phyloP scores from a whole-genome alignment of 2,888 invertebrate genomes.

The Drosophila rellima region DNA sequence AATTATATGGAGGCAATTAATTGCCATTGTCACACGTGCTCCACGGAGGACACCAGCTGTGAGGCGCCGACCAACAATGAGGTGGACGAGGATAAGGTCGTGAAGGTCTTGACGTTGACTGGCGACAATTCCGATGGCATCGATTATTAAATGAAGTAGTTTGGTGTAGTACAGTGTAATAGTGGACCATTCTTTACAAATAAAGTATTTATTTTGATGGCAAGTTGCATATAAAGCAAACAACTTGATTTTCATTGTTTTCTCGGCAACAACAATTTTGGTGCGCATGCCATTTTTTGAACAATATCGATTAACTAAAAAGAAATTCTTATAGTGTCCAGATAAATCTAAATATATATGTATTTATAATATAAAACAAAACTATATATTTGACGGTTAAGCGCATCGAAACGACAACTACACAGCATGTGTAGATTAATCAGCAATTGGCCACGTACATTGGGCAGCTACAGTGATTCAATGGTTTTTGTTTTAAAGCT shows the following conservation, averaged over 20 bases:
- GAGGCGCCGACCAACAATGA: conserved; percentile 87
- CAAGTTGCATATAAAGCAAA: conserved; percentile 61
- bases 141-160: conserved; percentile 76
- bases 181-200: conserved; percentile 28
- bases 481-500: conserved; percentile 1
- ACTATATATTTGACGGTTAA: conserved; percentile 54
- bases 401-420: conserved; percentile 46
- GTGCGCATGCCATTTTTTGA: conserved; percentile 30
- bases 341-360: conserved; percentile 63
- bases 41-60: conserved; percentile 90
- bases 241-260: conserved; percentile 37
- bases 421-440: conserved; percentile 27
- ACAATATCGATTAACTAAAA: conserved; percentile 40
- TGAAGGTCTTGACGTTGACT: conserved; percentile 81
- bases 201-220: conserved; percentile 37
- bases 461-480: conserved; percentile 22
- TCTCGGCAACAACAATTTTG: conserved; percentile 49
- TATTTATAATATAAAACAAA: conserved; percentile 71
- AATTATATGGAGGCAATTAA: conserved; percentile 92
- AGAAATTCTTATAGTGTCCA: conserved; percentile 46
- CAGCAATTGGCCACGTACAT: conserved; percentile 12
- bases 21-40: conserved; percentile 91
- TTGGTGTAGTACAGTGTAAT: conserved; percentile 28
- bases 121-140: conserved; percentile 82
- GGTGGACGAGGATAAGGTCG: conserved; percentile 78